Evolutionary conservation across 2,113 vertebrate genomes (phyloP).

Genomic region (Nycticorax nycticorax): DNA sequence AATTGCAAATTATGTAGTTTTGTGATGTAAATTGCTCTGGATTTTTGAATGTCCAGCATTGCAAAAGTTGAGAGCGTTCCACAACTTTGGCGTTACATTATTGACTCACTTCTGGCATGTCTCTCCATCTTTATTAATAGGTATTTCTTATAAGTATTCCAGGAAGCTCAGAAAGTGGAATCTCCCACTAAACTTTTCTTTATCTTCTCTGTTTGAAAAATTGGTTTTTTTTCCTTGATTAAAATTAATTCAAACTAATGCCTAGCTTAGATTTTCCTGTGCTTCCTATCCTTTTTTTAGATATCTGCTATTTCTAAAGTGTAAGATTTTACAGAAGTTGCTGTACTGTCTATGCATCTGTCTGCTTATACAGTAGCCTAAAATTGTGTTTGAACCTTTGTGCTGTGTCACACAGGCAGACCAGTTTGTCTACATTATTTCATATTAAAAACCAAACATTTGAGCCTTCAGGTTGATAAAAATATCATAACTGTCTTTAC

Average conservation of each 20-base stretch:
- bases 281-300: background rate
- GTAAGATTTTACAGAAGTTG: background rate
- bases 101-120: background rate
- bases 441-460: background rate
- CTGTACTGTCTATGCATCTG: background rate
- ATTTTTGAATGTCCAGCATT: slow-evolving; percentile 25
- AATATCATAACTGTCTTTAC: background rate
- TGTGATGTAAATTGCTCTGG: slow-evolving; percentile 13
- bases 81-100: background rate
- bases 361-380: background rate
- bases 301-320: background rate
- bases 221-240: background rate
- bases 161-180: background rate
- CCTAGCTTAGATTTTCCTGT: background rate
- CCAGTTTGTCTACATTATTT: background rate
- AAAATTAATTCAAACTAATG: background rate
- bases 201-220: background rate
- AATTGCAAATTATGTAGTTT: background rate
- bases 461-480: background rate
- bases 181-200: background rate
- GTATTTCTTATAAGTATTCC: background rate
- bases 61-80: slow-evolving; percentile 10
- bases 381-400: background rate
- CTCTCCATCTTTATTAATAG: background rate
- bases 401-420: background rate